These are phyloP conservation scores for Dicyrtoma fusca DNA, from an alignment of 2,888 invertebrate species.

Conservation along the genomic window DNA sequence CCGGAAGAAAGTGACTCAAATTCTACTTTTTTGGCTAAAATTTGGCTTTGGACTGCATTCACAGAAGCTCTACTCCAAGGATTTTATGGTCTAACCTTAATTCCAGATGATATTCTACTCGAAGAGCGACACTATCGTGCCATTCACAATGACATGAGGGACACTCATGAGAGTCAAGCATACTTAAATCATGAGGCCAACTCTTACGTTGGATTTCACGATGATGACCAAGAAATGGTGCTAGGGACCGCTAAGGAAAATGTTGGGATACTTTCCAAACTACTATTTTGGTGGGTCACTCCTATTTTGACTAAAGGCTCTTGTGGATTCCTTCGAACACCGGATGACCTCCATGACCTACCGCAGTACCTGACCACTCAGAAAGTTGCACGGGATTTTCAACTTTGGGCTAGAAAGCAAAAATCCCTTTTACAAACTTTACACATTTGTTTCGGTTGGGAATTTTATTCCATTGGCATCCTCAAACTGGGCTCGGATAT, in stretches of 20 bases:
- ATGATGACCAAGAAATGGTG: conserved; percentile 67
- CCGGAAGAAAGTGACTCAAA: too few relatives aligned
- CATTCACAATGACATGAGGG: conserved; percentile 36
- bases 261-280: conserved; percentile 66
- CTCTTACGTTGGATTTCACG: conserved; percentile 68
- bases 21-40: neutral
- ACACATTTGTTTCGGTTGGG: conserved; percentile 75
- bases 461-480: conserved; percentile 83
- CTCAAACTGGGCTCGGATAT: conserved; percentile 81
- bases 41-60: conserved; percentile 52
- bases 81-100: conserved; percentile 71
- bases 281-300: conserved; percentile 87
- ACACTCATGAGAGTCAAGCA: conserved; percentile 50
- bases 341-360: conserved; percentile 83
- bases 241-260: conserved; percentile 84
- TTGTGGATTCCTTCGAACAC: conserved; percentile 70
- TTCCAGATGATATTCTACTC: conserved; percentile 65
- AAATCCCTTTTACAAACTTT: conserved; percentile 67
- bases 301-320: conserved; percentile 81
- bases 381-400: conserved; percentile 66
- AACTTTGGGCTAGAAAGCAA: conserved; percentile 29
- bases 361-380: conserved; percentile 70
- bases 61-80: conserved; percentile 64
- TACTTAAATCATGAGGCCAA: conserved; percentile 54
- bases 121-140: conserved; percentile 51